Base-by-base conservation (phyloP, 1,140 invertebrate species). In the Eriosoma lanigerum region DNA sequence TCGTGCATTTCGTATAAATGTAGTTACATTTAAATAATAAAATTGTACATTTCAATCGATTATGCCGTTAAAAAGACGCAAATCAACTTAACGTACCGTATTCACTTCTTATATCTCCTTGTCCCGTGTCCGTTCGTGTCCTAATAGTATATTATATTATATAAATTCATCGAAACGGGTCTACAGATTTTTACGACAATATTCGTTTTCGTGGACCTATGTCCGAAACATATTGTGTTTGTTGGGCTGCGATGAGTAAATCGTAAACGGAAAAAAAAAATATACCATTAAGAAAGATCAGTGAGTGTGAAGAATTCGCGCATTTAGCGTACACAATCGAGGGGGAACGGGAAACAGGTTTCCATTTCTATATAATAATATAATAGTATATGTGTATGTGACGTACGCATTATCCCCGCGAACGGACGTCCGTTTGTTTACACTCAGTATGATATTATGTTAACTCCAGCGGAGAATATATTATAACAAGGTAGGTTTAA, bases 361-460 rank as follows among this genome's bases (percentile, higher is more conserved):
- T 68, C 17, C 44, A 6, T 19, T 68, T 68, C 12, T 46, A 24
- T 68, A 1, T 38, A 4, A 38, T 38, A 48, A 1, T 13, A 48
- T 48, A 48, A 48, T 48, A 48, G 10, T 48, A 48, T 38, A 62
- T 60, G 26, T n/a, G 12, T n/a, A 24, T 46, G 13, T 44, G 62
- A 44, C 62, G 62, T 21, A 32, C 19, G n/a, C 5, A 19, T 29
- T n/a, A 13, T 58, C 58, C 58, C 26, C 29, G 32, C 60, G 29
- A n/a, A 64, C 60, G 29, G 60, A 64, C 60, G 64, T 68, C 38
- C 38, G 38, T 68, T 68, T 24, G 64, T 68, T 68, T 68, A 68
- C 6, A 15, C 32, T 38, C 32, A 8, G 32, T 8, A 38, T 38
- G 32, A 38, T 38, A 38, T 4, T 38, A 38, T 38, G n/a, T n/a